Percentiles rank a stretch among this genome's conserved stretches.
Evolutionary conservation across 2,888 invertebrate species (phyloP).

Genomic region (Meteorus colon): DNA sequence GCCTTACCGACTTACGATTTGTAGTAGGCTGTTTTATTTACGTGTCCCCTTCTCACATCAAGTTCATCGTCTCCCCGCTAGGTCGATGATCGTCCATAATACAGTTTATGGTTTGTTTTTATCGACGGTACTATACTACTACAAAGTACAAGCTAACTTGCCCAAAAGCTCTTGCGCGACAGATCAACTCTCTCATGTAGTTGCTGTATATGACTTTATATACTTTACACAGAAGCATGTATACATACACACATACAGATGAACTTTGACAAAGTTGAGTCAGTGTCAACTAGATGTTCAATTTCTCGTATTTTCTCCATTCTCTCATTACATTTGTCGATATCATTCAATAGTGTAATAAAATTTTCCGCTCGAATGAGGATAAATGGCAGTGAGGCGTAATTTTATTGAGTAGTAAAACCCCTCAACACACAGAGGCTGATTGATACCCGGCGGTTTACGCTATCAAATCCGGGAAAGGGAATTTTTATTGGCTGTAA

Average conservation of each 20-base stretch:
- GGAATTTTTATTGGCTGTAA: constrained; percentile 73
- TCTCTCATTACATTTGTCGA: not conserved
- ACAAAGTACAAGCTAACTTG: constrained; percentile 21
- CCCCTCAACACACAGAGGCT: constrained; percentile 27
- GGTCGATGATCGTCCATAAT: constrained; percentile 71
- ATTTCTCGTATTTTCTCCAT: constrained; percentile 1
- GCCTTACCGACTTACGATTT: constrained; percentile 69
- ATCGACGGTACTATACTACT: constrained; percentile 68
- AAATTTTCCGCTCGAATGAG: constrained; percentile 18
- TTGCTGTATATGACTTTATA: not conserved
- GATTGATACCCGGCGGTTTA: constrained; percentile 20
- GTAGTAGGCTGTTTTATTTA: constrained; percentile 60
- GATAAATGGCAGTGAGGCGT: constrained; percentile 25
- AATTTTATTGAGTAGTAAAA: constrained; percentile 34
- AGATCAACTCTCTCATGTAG: no score
- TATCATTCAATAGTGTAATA: constrained; percentile 17
- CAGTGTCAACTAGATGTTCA: not conserved
- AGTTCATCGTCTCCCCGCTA: constrained; percentile 62
- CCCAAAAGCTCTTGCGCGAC: not conserved
- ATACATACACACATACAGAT: not conserved
- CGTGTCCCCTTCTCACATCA: constrained; percentile 62
- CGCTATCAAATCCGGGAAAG: constrained; percentile 51
- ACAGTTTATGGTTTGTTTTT: constrained; percentile 71
- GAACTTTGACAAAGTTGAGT: not conserved
- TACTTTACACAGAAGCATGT: not conserved